Evolutionary conservation across 1,140 invertebrate genomes (phyloP).

Genomic region (Drosophila repletoides): DNA sequence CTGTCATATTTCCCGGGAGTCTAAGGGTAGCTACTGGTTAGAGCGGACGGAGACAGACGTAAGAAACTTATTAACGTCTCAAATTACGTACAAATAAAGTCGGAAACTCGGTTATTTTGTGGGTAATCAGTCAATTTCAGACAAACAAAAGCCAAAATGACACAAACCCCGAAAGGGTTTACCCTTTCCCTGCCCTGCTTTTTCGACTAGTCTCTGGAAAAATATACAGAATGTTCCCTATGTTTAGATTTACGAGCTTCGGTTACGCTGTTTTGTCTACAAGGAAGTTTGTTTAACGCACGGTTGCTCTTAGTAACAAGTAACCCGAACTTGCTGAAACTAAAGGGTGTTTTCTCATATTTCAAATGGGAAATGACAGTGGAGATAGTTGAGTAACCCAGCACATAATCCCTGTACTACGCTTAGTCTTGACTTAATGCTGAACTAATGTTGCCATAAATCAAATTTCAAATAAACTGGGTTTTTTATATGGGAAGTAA

Average conservation of each 20-base stretch:
- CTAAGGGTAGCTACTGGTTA: constrained; percentile 51
- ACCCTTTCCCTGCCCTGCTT: constrained; percentile 8
- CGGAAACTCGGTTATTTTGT: constrained; percentile 74
- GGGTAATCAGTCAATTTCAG: constrained; percentile 79
- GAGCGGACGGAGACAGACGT: constrained; percentile 4
- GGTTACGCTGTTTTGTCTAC: constrained; percentile 16
- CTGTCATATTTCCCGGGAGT: constrained; percentile 37
- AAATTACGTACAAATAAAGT: constrained; percentile 63
- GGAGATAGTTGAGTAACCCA: too few species aligned
- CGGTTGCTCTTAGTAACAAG: constrained; percentile 37
- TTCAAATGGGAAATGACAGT: constrained; percentile 1
- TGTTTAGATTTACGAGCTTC: constrained; percentile 39
- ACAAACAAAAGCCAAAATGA: constrained; percentile 52
- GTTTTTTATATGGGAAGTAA: too few species aligned
- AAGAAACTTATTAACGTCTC: constrained; percentile 68
- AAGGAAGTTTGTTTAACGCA: constrained; percentile 67
- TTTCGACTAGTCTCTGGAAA: not conserved
- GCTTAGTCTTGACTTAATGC: not conserved
- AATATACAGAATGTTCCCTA: not conserved
- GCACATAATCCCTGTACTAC: not conserved
- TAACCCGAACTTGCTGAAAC: constrained; percentile 7
- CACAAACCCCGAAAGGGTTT: constrained; percentile 18
- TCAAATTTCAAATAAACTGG: not conserved
- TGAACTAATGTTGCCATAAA: constrained; percentile 18
- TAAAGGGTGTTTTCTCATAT: constrained; percentile 18